phyloP scores from a whole-genome alignment of 1,140 invertebrate genomes.

The Platyura marginata region DNA sequence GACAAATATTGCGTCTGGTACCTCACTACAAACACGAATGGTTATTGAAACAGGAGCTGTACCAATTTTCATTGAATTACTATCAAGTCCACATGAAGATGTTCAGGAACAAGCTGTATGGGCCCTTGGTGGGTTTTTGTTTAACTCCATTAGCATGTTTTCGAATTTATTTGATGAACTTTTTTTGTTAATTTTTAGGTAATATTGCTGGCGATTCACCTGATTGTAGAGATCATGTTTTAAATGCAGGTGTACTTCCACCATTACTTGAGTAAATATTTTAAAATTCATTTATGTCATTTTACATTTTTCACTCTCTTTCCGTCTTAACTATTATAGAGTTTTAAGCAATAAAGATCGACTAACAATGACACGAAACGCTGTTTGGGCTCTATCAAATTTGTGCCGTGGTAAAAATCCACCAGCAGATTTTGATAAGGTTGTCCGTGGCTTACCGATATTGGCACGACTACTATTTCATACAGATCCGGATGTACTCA shows the following conservation, averaged over 20 bases:
- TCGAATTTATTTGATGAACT: neutral
- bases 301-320: neutral
- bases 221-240: conserved; percentile 77
- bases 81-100: conserved; percentile 71
- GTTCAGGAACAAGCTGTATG: conserved; percentile 94
- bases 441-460: conserved; percentile 65
- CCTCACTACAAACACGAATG: conserved; percentile 77
- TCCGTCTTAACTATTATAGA: conserved; percentile 28
- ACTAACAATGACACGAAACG: conserved; percentile 87
- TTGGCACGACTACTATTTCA: conserved; percentile 76
- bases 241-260: conserved; percentile 65
- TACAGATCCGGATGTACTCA: conserved; percentile 75
- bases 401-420: conserved; percentile 93
- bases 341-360: conserved; percentile 60
- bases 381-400: conserved; percentile 95
- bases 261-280: conserved; percentile 72
- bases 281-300: neutral
- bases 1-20: conserved; percentile 96
- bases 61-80: conserved; percentile 72
- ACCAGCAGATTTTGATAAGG: conserved; percentile 81
- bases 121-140: too few relatives aligned
- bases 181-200: too few relatives aligned
- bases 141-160: too few relatives aligned
- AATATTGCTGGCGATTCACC: conserved; percentile 95
- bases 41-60: conserved; percentile 91